Evolutionary conservation across 2,888 invertebrate genomes (phyloP), one percentile per base, ranked within the genome.

Genomic region (Pollenia amentaria): DNA sequence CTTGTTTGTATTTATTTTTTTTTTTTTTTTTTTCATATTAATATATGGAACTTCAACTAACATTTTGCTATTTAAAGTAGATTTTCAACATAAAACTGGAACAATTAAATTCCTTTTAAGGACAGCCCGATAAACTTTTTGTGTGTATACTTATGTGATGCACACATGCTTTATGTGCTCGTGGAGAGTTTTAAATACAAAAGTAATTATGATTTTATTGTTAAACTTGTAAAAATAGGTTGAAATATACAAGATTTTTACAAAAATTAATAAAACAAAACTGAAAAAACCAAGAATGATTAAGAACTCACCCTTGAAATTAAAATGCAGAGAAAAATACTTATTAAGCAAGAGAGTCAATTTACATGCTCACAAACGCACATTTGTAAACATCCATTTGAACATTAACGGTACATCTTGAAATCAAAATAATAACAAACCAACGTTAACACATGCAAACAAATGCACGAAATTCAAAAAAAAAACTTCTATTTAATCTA

Each of bases 291-390:
- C 29, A 55, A 60, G 18, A 67, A 60, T 77, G 70, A 70, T 83
- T 62, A 76, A 62, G 40, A 83, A 83, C 72, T 79, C 84, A 84
- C 78, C 84, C 84, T 77, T 72, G 84, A 75, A 75, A 65, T 60
- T 62, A 44, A 21, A 75, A 64, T 29, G 11, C n/a, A 60, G 18
- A 38, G 14, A 42, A 29, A 29, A 29, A 29, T 29, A 29, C 29
- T 29, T 29, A 29, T 44, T 60, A 51, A 48, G 21, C 18, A 44
- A 53, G 57, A 67, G 42, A 44, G n/a, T 18, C 12, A 18, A 51
- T 29, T 42, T 65, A 51, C 29, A 42, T 12, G 3, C 42, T 62
- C 6, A 78, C 42, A 12, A 29, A 46, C 14, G n/a, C 11, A 42
- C 14, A 46, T 46, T n/a, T 69, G 42, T 29, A 10, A 38, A 38